phyloP scores from a whole-genome alignment of 2,888 invertebrate species.

The Galerucella nymphaeae region DNA sequence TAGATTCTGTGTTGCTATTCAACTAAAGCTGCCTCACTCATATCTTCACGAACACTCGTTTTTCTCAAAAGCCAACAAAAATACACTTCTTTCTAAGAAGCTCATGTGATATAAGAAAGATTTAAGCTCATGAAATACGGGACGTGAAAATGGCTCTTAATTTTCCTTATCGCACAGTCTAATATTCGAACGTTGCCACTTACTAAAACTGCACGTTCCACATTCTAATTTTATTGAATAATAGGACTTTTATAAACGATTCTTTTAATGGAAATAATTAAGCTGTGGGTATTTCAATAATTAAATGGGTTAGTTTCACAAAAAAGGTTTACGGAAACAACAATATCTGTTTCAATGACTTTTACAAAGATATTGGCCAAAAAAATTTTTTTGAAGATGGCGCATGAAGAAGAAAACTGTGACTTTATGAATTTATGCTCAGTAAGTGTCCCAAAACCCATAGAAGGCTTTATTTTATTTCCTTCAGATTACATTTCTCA shows the following conservation, averaged over 20 bases:
- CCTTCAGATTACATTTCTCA: no score
- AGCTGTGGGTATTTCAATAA: no score
- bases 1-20: conserved; percentile 6
- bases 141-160: conserved; percentile 51
- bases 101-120: conserved; percentile 48
- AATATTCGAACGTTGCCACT: conserved; percentile 39
- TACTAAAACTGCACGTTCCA: conserved; percentile 24
- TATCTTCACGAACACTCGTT: conserved; percentile 53
- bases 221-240: conserved; percentile 40
- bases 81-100: conserved; percentile 47
- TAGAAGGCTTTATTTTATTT: no score
- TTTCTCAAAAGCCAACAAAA: conserved; percentile 50
- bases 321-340: no score
- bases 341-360: no score
- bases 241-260: conserved; percentile 12
- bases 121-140: conserved; percentile 53
- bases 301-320: no score
- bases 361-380: no score
- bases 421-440: no score
- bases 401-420: no score
- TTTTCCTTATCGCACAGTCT: conserved; percentile 52
- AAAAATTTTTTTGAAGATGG: no score
- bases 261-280: no score
- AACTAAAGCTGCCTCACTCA: conserved; percentile 33
- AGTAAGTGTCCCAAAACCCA: no score